Percentiles rank a stretch among this genome's conserved stretches.
Evolutionary conservation across 2,888 invertebrate species (phyloP).

Genomic region (Tenthredo notha): DNA sequence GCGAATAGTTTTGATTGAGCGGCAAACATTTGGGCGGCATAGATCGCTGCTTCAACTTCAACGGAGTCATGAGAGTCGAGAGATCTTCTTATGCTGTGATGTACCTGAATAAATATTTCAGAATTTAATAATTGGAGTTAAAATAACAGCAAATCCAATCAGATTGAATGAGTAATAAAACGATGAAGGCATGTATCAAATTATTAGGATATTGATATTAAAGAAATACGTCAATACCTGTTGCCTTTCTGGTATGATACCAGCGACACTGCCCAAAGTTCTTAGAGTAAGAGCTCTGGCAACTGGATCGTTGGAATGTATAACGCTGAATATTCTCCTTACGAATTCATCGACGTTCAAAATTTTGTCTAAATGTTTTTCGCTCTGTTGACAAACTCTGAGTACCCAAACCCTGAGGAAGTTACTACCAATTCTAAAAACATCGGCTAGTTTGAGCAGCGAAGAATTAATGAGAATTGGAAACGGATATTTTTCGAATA

Average conservation of each 20-base stretch:
- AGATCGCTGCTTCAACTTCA: slow-evolving; percentile 97
- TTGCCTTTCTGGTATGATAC: slow-evolving; percentile 95
- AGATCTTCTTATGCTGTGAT: slow-evolving; percentile 95
- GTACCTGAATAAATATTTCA: slow-evolving; percentile 80
- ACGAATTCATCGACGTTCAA: slow-evolving; percentile 97
- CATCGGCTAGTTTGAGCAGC: slow-evolving; percentile 95
- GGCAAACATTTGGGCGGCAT: slow-evolving; percentile 96
- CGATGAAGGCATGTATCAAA: background rate
- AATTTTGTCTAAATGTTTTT: slow-evolving; percentile 97
- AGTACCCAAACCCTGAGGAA: slow-evolving; percentile 95
- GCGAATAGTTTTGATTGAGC: slow-evolving; percentile 97
- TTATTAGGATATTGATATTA: background rate
- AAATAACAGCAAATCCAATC: background rate
- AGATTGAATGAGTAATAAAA: background rate
- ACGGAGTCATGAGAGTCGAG: slow-evolving; percentile 97
- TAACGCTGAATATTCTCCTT: slow-evolving; percentile 93
- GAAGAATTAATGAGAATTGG: slow-evolving; percentile 98
- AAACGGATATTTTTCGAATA: slow-evolving; percentile 98
- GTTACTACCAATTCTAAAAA: slow-evolving; percentile 95
- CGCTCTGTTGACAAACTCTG: slow-evolving; percentile 96
- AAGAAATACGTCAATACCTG: slow-evolving; percentile 78
- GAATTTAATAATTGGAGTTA: background rate
- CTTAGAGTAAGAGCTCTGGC: slow-evolving; percentile 94
- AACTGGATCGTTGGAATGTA: slow-evolving; percentile 98
- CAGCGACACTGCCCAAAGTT: slow-evolving; percentile 94